Evolutionary conservation across 1,140 invertebrate species (phyloP).

Genomic region (Rhynchophorus ferrugineus): DNA sequence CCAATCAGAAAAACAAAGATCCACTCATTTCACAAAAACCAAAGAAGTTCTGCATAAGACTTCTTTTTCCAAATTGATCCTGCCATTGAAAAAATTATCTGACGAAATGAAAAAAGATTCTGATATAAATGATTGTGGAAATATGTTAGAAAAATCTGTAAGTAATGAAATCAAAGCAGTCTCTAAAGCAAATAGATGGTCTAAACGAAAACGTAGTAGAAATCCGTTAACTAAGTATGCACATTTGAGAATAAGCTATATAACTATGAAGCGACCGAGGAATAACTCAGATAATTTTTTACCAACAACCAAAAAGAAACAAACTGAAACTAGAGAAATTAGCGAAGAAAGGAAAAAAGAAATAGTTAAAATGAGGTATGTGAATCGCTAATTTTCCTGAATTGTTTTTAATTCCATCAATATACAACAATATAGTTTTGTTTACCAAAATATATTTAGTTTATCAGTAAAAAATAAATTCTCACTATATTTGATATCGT

Average conservation of each 20-base stretch:
- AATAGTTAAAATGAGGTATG: not conserved
- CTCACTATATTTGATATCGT: too few relatives aligned
- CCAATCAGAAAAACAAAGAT: not conserved
- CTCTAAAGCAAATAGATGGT: conserved; percentile 1
- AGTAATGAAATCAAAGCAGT: conserved; percentile 3
- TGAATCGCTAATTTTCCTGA: too few relatives aligned
- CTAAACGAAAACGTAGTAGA: not conserved
- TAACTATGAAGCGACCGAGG: not conserved
- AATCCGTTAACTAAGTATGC: conserved; percentile 3
- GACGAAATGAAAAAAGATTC: too few relatives aligned
- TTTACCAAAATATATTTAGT: too few relatives aligned
- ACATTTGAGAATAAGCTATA: conserved; percentile 6
- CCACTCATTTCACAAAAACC: not conserved
- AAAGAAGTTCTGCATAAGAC: not conserved
- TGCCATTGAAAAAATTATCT: too few relatives aligned
- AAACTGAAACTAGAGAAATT: not conserved
- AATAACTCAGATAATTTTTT: not conserved
- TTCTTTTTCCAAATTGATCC: not conserved
- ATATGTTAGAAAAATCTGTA: not conserved
- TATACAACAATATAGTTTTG: too few relatives aligned
- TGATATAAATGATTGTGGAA: not conserved
- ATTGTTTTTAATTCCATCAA: too few relatives aligned
- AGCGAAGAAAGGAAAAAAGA: conserved; percentile 1
- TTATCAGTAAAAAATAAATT: too few relatives aligned
- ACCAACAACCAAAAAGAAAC: not conserved